A percentile compares a stretch with the other conserved stretches of the same genome.
Conservation (phyloP, 1,140 invertebrate species). For the Drosophila parabipectinata region DNA sequence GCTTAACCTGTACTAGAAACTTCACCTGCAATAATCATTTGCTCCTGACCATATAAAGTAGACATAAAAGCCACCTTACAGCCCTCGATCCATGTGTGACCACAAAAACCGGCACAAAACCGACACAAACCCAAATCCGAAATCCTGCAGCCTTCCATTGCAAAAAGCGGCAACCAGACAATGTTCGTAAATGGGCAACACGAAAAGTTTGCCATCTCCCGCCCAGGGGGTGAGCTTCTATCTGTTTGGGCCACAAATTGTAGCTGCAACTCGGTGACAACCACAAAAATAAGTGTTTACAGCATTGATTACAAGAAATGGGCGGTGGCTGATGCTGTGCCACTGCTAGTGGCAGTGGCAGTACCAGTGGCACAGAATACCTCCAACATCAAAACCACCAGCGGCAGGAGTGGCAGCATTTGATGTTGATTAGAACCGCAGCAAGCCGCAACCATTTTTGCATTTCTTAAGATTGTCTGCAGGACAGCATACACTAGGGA, state of each 20-base stretch:
- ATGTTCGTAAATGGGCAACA: constrained; percentile 24
- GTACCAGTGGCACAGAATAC: constrained; percentile 2
- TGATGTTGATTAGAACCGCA: constrained; percentile 70
- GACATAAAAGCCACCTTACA: constrained; percentile 49
- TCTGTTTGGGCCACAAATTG: constrained; percentile 40
- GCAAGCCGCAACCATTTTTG: constrained; percentile 63
- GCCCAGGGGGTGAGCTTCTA: background rate
- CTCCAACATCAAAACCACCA: constrained; percentile 23
- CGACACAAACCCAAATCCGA: constrained; percentile 11
- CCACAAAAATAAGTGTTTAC: constrained; percentile 83
- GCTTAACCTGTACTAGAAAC: constrained; percentile 37
- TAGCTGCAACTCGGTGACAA: constrained; percentile 50
- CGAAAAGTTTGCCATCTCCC: constrained; percentile 28
- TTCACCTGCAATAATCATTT: constrained; percentile 62
- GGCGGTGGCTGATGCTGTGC: constrained; percentile 35
- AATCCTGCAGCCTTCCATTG: constrained; percentile 8
- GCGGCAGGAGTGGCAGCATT: constrained; percentile 24
- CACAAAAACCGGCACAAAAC: constrained; percentile 39
- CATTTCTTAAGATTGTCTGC: constrained; percentile 57
- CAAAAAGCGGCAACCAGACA: constrained; percentile 45
- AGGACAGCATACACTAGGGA: background rate
- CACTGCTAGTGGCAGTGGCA: constrained; percentile 11
- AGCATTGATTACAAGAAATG: constrained; percentile 79
- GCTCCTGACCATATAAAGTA: constrained; percentile 50
- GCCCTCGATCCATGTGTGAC: constrained; percentile 24